These are phyloP conservation scores for Caenorhabditis sp. DNA, from an alignment of 2,888 invertebrate species.

Conservation along the genomic window DNA sequence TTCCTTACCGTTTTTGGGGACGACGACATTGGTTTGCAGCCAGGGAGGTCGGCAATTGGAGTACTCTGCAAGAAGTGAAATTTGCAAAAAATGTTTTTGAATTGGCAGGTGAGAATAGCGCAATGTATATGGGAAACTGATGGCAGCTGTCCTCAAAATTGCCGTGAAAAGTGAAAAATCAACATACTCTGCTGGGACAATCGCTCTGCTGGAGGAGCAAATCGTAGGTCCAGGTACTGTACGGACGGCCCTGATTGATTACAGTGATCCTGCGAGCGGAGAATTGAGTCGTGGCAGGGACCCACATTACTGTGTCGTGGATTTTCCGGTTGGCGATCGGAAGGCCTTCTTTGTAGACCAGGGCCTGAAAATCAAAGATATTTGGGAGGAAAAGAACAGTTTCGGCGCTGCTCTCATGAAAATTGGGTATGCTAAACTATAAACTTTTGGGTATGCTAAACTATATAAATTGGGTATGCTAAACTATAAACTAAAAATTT, in stretches of 20 bases:
- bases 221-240: constrained; percentile 48
- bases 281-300: constrained; percentile 53
- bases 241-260: constrained; percentile 33
- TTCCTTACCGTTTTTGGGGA: constrained; percentile 27
- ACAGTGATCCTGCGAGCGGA: constrained; percentile 47
- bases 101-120: neutral
- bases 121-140: too few species aligned
- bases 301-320: constrained; percentile 37
- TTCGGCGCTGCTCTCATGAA: neutral
- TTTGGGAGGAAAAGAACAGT: neutral
- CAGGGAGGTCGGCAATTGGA: constrained; percentile 16
- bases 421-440: neutral
- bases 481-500: neutral
- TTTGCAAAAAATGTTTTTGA: constrained; percentile 12
- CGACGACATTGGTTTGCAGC: constrained; percentile 35
- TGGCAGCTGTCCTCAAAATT: too few species aligned
- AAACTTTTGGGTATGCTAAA: neutral
- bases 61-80: constrained; percentile 27
- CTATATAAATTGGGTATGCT: neutral
- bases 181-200: constrained; percentile 29
- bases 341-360: constrained; percentile 49
- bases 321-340: constrained; percentile 46
- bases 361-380: constrained; percentile 22
- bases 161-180: too few species aligned
- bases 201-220: constrained; percentile 46